phyloP scores from a whole-genome alignment of 2,113 vertebrate species.

The Corythaeola cristata region DNA sequence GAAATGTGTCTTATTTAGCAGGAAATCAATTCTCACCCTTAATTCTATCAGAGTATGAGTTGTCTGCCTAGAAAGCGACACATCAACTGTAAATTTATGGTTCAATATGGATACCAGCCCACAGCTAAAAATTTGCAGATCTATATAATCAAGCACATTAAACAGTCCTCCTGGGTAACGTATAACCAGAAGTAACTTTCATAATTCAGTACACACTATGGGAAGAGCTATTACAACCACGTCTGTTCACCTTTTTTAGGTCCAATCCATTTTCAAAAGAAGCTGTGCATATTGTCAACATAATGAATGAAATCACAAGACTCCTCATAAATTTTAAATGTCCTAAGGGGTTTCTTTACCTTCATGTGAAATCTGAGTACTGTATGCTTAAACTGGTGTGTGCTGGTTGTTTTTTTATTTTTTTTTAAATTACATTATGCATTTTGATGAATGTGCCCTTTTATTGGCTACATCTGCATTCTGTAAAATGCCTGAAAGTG shows the following conservation, averaged over 20 bases:
- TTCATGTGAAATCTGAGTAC: conserved; percentile 36
- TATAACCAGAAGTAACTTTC: conserved; percentile 58
- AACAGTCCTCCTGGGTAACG: conserved; percentile 38
- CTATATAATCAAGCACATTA: conserved; percentile 57
- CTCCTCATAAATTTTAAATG: conserved; percentile 45
- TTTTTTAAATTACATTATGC: neutral
- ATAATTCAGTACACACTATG: conserved; percentile 34
- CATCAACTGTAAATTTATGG: conserved; percentile 61
- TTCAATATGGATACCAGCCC: conserved; percentile 50
- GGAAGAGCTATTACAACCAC: conserved; percentile 34
- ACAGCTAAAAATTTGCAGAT: conserved; percentile 65
- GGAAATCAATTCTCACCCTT: conserved; percentile 53
- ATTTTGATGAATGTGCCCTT: conserved; percentile 29
- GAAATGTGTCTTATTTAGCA: neutral
- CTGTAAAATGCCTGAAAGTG: conserved; percentile 36
- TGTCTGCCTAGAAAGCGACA: conserved; percentile 53
- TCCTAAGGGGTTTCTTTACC: conserved; percentile 36
- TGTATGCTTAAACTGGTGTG: neutral
- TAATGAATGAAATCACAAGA: conserved; percentile 62
- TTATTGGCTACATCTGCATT: conserved; percentile 26
- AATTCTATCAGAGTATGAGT: conserved; percentile 49
- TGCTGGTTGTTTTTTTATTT: neutral
- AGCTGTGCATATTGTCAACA: conserved; percentile 39
- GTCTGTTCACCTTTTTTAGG: conserved; percentile 26
- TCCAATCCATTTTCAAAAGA: conserved; percentile 58